phyloP scores from a whole-genome alignment of 2,888 invertebrate genomes.

The Agriotes lineatus region DNA sequence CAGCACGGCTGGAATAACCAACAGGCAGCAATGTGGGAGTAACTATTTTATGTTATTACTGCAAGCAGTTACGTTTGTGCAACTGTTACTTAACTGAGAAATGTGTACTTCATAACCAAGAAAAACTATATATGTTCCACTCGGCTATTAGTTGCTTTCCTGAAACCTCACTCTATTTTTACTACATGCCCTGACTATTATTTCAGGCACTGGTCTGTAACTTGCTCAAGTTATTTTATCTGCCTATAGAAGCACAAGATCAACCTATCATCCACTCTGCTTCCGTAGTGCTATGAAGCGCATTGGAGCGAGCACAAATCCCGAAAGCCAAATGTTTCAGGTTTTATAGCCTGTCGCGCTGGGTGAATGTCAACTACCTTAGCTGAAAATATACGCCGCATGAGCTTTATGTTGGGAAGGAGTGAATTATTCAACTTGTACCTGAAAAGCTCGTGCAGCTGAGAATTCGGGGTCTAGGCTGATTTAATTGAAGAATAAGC shows the following conservation, averaged over 20 bases:
- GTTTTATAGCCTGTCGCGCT: conserved; percentile 14
- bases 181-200: not conserved
- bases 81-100: too few relatives aligned
- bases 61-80: too few relatives aligned
- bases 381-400: not conserved
- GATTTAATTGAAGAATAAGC: too few relatives aligned
- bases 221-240: not conserved
- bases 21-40: too few relatives aligned
- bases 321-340: conserved; percentile 17
- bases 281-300: not conserved
- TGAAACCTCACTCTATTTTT: too few relatives aligned
- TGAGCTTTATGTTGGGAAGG: not conserved
- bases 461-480: too few relatives aligned
- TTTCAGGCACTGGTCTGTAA: not conserved
- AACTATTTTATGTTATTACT: too few relatives aligned
- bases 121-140: too few relatives aligned
- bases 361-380: conserved; percentile 18
- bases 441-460: not conserved
- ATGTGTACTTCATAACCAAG: too few relatives aligned
- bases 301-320: conserved; percentile 14
- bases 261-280: not conserved
- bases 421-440: not conserved
- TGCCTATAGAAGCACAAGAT: not conserved
- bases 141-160: too few relatives aligned
- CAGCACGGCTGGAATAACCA: too few relatives aligned